Evolutionary conservation across 2,888 invertebrate species (phyloP).

Genomic region (Apotomis turbidana): DNA sequence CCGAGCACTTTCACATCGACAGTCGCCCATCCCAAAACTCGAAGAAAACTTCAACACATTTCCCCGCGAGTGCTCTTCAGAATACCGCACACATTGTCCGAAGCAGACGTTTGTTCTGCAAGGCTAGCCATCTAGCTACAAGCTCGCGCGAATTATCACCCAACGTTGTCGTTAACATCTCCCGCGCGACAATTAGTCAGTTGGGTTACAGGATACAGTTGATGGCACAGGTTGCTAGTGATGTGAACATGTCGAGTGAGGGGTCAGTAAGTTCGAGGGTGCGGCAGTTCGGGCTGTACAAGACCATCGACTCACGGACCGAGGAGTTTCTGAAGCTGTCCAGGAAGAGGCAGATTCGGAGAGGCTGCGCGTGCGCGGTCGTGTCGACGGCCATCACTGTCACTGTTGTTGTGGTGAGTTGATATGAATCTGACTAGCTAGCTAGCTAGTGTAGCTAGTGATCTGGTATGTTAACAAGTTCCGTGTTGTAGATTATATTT

Average conservation of each 20-base stretch:
- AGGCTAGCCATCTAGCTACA: too few relatives aligned
- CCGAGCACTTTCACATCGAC: conserved; percentile 47
- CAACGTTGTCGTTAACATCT: too few relatives aligned
- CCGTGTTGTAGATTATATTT: too few relatives aligned
- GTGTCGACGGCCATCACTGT: conserved; percentile 75
- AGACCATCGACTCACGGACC: conserved; percentile 72
- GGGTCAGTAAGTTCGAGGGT: conserved; percentile 64
- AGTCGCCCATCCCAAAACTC: conserved; percentile 55
- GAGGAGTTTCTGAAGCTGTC: conserved; percentile 75
- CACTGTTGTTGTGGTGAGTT: conserved; percentile 76
- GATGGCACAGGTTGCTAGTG: conserved; percentile 51
- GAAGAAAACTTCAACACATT: conserved; percentile 71
- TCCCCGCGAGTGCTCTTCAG: conserved; percentile 57
- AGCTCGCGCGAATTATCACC: too few relatives aligned
- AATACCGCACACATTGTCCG: conserved; percentile 11
- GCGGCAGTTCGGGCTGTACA: conserved; percentile 73
- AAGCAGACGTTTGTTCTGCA: not conserved
- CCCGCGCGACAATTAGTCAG: too few relatives aligned
- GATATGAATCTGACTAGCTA: conserved; percentile 2
- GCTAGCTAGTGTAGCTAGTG: not conserved
- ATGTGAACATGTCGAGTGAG: conserved; percentile 74
- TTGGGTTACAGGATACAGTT: not conserved
- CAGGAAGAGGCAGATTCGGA: conserved; percentile 69
- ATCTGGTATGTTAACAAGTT: not conserved
- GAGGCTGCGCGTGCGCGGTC: conserved; percentile 76